Evolutionary conservation across 1,140 invertebrate species (phyloP).

Genomic region (Physella acuta): DNA sequence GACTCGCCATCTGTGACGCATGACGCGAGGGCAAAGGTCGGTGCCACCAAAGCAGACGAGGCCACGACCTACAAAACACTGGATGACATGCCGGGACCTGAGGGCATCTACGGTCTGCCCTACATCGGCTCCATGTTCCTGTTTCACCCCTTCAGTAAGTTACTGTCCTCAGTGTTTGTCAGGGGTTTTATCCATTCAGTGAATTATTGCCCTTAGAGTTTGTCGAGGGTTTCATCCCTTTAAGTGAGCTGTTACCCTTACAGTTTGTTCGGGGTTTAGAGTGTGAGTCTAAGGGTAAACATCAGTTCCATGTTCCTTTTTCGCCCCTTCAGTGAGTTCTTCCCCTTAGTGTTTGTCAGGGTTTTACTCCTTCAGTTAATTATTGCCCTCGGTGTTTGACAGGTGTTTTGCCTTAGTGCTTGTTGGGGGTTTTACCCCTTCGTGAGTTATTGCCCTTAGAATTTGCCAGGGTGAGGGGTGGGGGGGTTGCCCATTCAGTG

Average conservation of each 20-base stretch:
- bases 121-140: conserved; percentile 26
- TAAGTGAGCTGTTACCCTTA: background rate
- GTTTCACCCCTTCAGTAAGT: conserved; percentile 30
- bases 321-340: background rate
- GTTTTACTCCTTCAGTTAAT: too few relatives aligned
- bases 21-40: background rate
- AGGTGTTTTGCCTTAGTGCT: too few relatives aligned
- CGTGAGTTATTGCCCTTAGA: too few relatives aligned
- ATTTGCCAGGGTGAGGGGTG: too few relatives aligned
- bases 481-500: too few relatives aligned
- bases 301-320: background rate
- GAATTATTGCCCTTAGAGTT: too few relatives aligned
- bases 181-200: too few relatives aligned
- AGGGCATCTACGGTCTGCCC: conserved; percentile 14
- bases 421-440: too few relatives aligned
- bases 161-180: too few relatives aligned
- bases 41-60: background rate
- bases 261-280: background rate
- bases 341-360: background rate
- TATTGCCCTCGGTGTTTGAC: too few relatives aligned
- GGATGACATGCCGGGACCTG: conserved; percentile 22
- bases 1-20: background rate
- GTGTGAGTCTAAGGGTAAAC: background rate
- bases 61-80: too few relatives aligned
- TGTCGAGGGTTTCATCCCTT: background rate